Evolutionary conservation across 2,113 vertebrate species (phyloP).

Genomic region (Mesitornis unicolor): DNA sequence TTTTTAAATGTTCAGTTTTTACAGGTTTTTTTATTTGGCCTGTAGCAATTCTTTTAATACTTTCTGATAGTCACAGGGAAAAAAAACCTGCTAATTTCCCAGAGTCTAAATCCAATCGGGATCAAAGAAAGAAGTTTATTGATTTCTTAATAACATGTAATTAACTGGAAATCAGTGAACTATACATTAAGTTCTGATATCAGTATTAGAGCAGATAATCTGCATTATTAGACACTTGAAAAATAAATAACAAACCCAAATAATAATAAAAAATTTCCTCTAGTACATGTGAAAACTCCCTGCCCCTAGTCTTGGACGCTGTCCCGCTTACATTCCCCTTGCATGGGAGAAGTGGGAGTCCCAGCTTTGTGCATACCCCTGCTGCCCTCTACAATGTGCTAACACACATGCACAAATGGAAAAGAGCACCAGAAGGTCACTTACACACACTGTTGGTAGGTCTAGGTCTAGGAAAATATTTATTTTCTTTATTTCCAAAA

Average conservation of each 20-base stretch:
- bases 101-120: neutral
- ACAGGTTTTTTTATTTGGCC: neutral
- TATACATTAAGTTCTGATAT: neutral
- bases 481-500: neutral
- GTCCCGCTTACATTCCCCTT: neutral
- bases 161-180: neutral
- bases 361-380: neutral
- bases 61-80: neutral
- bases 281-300: neutral
- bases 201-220: neutral
- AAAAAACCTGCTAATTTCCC: neutral
- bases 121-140: neutral
- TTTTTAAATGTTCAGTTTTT: neutral
- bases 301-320: rapidly evolving
- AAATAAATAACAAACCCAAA: neutral
- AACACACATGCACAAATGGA: neutral
- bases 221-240: neutral
- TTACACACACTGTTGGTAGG: rapidly evolving
- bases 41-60: neutral
- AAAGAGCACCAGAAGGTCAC: rapidly evolving
- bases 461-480: neutral
- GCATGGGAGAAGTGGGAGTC: neutral
- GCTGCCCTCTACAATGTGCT: neutral
- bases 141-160: no score
- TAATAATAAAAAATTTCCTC: neutral